These are phyloP conservation scores for Salpingus planirostris DNA, from an alignment of 2,888 invertebrate genomes.

Conservation along the genomic window DNA sequence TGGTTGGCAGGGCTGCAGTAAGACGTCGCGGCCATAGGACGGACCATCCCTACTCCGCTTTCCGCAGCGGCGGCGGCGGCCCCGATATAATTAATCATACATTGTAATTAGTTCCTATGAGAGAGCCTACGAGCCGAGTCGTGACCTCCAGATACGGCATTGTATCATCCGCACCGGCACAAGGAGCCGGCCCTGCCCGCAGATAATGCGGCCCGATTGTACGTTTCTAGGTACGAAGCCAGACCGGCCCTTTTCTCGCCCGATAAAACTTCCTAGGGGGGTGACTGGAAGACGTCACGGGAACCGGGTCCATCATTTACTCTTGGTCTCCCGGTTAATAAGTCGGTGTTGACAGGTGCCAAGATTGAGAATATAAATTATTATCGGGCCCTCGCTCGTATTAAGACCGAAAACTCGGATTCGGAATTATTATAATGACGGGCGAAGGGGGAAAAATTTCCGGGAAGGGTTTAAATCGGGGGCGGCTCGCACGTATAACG, in stretches of 20 bases:
- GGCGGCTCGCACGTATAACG: constrained; percentile 7
- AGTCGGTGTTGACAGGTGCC: constrained; percentile 2
- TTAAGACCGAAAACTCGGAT: too few species aligned
- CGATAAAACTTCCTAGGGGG: too few species aligned
- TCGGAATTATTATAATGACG: too few species aligned
- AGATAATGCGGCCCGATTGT: too few species aligned
- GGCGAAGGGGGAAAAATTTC: constrained; percentile 3
- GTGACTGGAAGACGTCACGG: too few species aligned
- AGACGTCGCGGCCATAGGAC: constrained; percentile 37
- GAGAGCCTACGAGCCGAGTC: constrained; percentile 18
- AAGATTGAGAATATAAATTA: constrained; percentile 6
- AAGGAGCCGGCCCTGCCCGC: constrained; percentile 2
- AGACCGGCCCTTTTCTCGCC: too few species aligned
- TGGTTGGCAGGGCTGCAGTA: constrained; percentile 41
- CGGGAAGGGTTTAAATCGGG: too few species aligned
- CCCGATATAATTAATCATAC: constrained; percentile 45
- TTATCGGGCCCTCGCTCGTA: too few species aligned
- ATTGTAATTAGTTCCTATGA: constrained; percentile 43
- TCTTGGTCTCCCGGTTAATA: too few species aligned
- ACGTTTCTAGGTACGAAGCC: too few species aligned
- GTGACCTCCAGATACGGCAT: constrained; percentile 22
- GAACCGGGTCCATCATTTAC: too few species aligned
- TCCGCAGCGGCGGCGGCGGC: too few species aligned
- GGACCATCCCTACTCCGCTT: constrained; percentile 37
- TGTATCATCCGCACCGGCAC: constrained; percentile 11